Conservation (phyloP, 2,888 invertebrate species). For the Gandaritis pyraliata region DNA sequence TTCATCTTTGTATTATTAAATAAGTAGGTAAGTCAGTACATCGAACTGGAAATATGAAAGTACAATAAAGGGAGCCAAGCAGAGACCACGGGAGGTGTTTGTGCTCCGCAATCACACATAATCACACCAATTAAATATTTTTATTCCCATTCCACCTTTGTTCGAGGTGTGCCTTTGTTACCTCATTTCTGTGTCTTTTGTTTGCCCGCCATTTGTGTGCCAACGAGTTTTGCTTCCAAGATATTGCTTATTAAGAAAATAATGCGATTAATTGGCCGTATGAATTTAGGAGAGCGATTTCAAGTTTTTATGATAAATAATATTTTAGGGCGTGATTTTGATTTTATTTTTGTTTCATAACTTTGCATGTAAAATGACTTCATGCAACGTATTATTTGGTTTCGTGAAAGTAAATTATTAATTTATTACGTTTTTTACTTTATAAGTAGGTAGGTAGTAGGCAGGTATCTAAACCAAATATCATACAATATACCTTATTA, state of each 20-base stretch:
- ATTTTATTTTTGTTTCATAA: not conserved
- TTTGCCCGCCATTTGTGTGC: constrained; percentile 49
- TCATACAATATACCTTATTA: too few relatives aligned
- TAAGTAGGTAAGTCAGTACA: not conserved
- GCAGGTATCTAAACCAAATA: too few relatives aligned
- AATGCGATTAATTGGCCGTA: constrained; percentile 23
- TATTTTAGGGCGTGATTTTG: not conserved
- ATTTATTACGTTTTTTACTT: too few relatives aligned
- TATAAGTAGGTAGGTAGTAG: too few relatives aligned
- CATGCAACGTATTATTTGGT: too few relatives aligned
- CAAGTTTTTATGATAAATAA: not conserved
- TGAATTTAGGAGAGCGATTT: not conserved
- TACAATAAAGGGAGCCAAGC: constrained; percentile 22
- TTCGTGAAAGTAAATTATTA: too few relatives aligned
- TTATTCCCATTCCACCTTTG: constrained; percentile 76
- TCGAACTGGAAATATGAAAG: constrained; percentile 12
- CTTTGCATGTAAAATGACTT: too few relatives aligned
- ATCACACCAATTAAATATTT: constrained; percentile 82
- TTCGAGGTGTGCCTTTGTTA: constrained; percentile 69
- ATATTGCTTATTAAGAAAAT: constrained; percentile 40
- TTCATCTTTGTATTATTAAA: too few relatives aligned
- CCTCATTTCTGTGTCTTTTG: constrained; percentile 67
- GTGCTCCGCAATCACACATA: constrained; percentile 71
- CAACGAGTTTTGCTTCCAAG: constrained; percentile 28
- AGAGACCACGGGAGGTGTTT: constrained; percentile 73